These are phyloP conservation scores for Eustalomyia histrio DNA, from an alignment of 2,888 invertebrate genomes.

Conservation along the genomic window DNA sequence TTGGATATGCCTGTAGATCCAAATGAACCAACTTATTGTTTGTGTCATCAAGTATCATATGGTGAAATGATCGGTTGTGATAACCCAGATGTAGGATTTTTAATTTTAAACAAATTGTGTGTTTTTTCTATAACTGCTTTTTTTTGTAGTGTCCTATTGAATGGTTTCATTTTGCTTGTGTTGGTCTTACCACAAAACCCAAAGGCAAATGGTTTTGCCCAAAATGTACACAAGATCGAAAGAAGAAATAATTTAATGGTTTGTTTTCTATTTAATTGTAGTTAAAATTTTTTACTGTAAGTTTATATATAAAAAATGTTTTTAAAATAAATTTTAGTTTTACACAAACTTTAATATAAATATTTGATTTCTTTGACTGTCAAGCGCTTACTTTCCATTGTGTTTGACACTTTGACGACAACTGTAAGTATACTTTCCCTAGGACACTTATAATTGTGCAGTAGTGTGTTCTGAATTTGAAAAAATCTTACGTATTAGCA, in stretches of 20 bases:
- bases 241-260: conserved; percentile 84
- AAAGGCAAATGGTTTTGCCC: conserved; percentile 98
- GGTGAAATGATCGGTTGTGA: conserved; percentile 98
- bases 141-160: conserved; percentile 86
- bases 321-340: conserved; percentile 41
- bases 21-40: conserved; percentile 98
- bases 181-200: conserved; percentile 91
- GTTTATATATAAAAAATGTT: conserved; percentile 27
- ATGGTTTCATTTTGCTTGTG: conserved; percentile 97
- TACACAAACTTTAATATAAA: conserved; percentile 8
- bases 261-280: conserved; percentile 41
- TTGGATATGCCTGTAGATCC: conserved; percentile 96
- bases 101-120: neutral
- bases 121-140: neutral
- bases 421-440: too few species aligned
- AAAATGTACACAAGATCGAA: conserved; percentile 90
- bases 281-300: conserved; percentile 45
- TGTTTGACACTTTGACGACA: too few species aligned
- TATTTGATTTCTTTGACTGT: too few species aligned
- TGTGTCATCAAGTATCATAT: conserved; percentile 97
- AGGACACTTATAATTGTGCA: too few species aligned
- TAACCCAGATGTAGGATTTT: conserved; percentile 84
- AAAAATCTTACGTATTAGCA: too few species aligned
- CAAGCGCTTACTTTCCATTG: too few species aligned
- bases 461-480: too few species aligned